A percentile compares a stretch with the other conserved stretches of the same genome.
phyloP scores from a whole-genome alignment of 2,888 invertebrate species.

The Cistogaster globosa region DNA sequence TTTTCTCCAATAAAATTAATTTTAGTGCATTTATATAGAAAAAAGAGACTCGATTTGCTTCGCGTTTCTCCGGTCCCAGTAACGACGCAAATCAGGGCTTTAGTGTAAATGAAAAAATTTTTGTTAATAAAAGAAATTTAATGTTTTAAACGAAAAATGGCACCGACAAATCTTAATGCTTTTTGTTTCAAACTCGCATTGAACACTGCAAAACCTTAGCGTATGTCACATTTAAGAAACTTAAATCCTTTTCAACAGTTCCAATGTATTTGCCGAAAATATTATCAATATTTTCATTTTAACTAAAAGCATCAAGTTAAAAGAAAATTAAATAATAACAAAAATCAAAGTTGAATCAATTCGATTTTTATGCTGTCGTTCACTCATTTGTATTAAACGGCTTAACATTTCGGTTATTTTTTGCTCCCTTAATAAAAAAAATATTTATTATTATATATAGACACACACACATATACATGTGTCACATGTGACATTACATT shows the following conservation, averaged over 20 bases:
- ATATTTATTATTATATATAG: slow-evolving; percentile 14
- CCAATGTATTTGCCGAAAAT: not conserved
- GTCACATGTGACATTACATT: slow-evolving; percentile 61
- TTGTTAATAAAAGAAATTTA: slow-evolving; percentile 24
- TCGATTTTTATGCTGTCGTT: slow-evolving; percentile 44
- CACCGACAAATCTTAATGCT: not conserved
- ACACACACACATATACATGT: not conserved
- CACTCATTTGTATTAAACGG: slow-evolving; percentile 23
- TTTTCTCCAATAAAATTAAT: too few relatives aligned
- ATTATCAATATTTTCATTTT: slow-evolving; percentile 47
- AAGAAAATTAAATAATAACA: slow-evolving; percentile 13
- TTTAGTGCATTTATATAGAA: too few relatives aligned
- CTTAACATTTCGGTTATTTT: slow-evolving; percentile 23
- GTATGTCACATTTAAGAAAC: slow-evolving; percentile 15
- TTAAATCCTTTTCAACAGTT: too few relatives aligned
- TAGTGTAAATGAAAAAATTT: not conserved
- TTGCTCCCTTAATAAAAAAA: not conserved
- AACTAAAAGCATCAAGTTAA: not conserved
- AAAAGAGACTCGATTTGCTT: too few relatives aligned
- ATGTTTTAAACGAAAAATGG: slow-evolving; percentile 46
- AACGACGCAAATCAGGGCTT: too few relatives aligned
- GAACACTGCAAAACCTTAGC: slow-evolving; percentile 26
- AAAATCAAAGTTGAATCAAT: slow-evolving; percentile 51
- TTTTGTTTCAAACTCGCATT: not conserved
- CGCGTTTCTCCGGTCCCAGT: too few relatives aligned